phyloP scores from a whole-genome alignment of 2,113 vertebrate species.

The Oryzias melastigma region DNA sequence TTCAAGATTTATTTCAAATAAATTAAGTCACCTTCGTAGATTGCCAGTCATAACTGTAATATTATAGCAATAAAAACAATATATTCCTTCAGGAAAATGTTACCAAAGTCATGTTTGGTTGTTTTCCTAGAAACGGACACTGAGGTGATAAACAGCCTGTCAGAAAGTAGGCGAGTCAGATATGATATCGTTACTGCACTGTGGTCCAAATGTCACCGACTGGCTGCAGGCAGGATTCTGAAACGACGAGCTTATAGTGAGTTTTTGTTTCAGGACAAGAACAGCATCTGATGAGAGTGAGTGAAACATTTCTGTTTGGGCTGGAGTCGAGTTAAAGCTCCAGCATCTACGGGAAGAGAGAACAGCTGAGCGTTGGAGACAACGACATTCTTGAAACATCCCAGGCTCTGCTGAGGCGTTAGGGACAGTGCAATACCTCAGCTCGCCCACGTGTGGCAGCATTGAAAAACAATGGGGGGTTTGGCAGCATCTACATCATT shows the following conservation, averaged over 20 bases:
- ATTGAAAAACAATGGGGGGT: constrained; percentile 51
- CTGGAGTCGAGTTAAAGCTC: constrained; percentile 51
- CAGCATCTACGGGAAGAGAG: constrained; percentile 37
- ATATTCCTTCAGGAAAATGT: constrained; percentile 63
- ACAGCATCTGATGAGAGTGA: constrained; percentile 21
- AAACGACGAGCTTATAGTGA: constrained; percentile 27
- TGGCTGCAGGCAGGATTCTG: constrained; percentile 24
- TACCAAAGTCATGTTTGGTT: constrained; percentile 66
- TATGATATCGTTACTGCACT: constrained; percentile 26
- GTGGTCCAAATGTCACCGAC: constrained; percentile 18
- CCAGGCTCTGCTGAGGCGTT: constrained; percentile 39
- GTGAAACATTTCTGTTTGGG: constrained; percentile 35
- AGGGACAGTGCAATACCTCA: constrained; percentile 65
- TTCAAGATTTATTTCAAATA: constrained; percentile 82
- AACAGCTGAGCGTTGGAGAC: constrained; percentile 51
- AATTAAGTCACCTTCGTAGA: constrained; percentile 80
- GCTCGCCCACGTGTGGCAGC: constrained; percentile 60
- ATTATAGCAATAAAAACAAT: constrained; percentile 68
- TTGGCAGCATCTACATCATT: constrained; percentile 62
- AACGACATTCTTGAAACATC: constrained; percentile 56
- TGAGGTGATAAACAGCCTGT: constrained; percentile 44
- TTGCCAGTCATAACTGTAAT: constrained; percentile 70
- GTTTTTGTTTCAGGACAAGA: constrained; percentile 33
- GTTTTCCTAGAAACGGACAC: constrained; percentile 60
- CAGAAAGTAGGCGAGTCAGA: constrained; percentile 46